phyloP scores from a whole-genome alignment of 2,797 vertebrate species.

The Lepidocolaptes lacrymiger region DNA sequence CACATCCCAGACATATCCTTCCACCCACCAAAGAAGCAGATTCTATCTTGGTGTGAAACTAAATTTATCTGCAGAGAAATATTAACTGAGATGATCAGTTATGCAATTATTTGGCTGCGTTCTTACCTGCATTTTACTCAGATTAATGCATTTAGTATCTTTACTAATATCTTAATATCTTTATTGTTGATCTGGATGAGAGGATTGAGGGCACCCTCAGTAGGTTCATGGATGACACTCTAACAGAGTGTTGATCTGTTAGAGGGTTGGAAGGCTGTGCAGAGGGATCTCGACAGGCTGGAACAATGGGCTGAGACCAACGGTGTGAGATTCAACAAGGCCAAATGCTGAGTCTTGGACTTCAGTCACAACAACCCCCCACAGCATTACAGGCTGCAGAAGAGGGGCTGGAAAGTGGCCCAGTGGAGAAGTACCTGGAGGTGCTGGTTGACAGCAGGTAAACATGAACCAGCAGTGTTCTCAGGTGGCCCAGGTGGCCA shows the following conservation, averaged over 20 bases:
- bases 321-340: background rate
- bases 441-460: background rate
- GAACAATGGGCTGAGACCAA: background rate
- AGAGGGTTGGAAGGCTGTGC: background rate
- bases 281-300: background rate
- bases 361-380: background rate
- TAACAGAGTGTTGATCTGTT: background rate
- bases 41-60: background rate
- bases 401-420: background rate
- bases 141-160: background rate
- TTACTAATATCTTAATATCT: background rate
- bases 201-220: background rate
- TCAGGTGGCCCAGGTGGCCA: too few relatives aligned
- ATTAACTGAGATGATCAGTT: background rate
- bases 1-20: background rate
- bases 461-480: fast-evolving
- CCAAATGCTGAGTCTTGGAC: background rate
- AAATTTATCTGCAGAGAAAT: background rate
- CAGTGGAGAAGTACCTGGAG: background rate
- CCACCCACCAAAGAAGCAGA: background rate
- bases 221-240: background rate
- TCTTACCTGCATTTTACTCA: background rate
- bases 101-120: background rate
- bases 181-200: background rate
- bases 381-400: background rate